Base-by-base conservation (phyloP, 2,888 invertebrate species). In the Latrodectus elegans region DNA sequence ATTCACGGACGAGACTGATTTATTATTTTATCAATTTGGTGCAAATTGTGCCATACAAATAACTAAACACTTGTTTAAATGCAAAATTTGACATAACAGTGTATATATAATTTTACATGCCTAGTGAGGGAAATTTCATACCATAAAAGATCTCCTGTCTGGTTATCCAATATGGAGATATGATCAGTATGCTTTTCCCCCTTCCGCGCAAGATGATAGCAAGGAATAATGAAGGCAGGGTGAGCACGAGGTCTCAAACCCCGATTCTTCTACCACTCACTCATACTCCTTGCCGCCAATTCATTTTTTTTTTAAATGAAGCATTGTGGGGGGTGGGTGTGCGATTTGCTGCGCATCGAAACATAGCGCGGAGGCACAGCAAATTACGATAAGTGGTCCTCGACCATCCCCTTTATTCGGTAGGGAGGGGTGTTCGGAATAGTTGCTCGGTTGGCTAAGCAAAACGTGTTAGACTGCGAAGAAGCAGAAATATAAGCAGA, bases 371-470 rank as follows among this genome's bases (percentile, higher is more conserved):
- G 65, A 77, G 77, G 77, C 67, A 49, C 12, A 84, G 84, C 84
- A 84, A 84, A 84, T 84, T 84, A 84, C 84, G 68, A 75, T 84
- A 84, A 84, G 84, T 84, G 84, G 84, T 73, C 17, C 64, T 26
- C 83, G 64, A 70, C 72, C 84, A 49, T 52, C 72, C 82, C 60
- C 60, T 53, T 71, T 73, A 71, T 72, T 15, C 67, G 22, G 49
- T 52, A n/a, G 55, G 65, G 77, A 72, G 70, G 76, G 76, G 51
- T 65, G 81, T 72, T 72, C 38, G 52, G 79, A 80, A 81, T 73
- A 75, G 75, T 70, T 74, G 65, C 72, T 71, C 84, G 77, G 84
- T 84, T 78, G 84, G 84, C 67, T 75, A 65, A 78, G 78, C 84
- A 84, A 78, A 78, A 75, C 84, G 84, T 83, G 83, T 76, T 71